Evolutionary conservation across 2,797 vertebrate genomes (phyloP).

Genomic region (Smutsia gigantea): DNA sequence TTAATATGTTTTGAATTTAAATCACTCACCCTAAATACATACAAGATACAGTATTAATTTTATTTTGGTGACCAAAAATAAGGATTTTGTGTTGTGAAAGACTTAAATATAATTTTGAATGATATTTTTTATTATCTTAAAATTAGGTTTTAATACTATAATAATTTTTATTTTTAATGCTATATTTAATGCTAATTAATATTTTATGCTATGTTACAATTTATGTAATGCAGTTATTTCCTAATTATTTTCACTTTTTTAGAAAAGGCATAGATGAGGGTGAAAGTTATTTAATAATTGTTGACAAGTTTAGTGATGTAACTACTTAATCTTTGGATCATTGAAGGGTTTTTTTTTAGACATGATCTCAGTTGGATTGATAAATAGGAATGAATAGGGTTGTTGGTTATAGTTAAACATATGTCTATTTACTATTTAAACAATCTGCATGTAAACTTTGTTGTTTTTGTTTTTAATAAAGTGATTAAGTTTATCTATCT

Average conservation of each 20-base stretch:
- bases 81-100: conserved; percentile 70
- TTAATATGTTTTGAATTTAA: conserved; percentile 82
- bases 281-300: background rate
- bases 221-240: conserved; percentile 62
- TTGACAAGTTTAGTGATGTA: background rate
- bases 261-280: background rate
- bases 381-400: background rate
- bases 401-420: background rate
- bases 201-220: no score
- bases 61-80: conserved; percentile 72
- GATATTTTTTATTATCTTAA: conserved; percentile 78
- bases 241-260: conserved; percentile 47
- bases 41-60: conserved; percentile 57
- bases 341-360: background rate
- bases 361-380: background rate
- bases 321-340: background rate
- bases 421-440: background rate
- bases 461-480: background rate
- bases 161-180: no score
- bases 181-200: no score
- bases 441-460: background rate
- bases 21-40: background rate
- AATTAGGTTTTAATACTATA: conserved; percentile 75
- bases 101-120: conserved; percentile 67
- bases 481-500: background rate